A percentile compares a stretch with the other conserved stretches of the same genome.
These are phyloP conservation scores for Paramormyrops kingsleyae DNA, from an alignment of 2,113 vertebrate species.

Conservation along the genomic window DNA sequence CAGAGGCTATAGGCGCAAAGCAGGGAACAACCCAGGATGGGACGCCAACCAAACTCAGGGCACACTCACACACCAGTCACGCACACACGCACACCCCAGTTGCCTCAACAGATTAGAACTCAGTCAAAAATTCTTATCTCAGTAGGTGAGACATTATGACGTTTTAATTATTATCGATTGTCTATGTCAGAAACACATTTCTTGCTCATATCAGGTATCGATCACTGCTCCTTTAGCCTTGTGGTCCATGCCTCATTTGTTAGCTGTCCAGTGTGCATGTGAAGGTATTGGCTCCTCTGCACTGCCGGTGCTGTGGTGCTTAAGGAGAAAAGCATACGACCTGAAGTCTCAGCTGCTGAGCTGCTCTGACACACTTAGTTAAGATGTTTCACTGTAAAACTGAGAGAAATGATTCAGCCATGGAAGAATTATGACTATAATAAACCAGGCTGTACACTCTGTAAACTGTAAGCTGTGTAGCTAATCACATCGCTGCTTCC, in stretches of 20 bases:
- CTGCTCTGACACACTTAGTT: neutral
- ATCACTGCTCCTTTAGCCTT: neutral
- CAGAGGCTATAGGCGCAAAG: too few species aligned
- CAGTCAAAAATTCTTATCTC: neutral
- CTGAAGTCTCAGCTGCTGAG: neutral
- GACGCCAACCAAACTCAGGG: too few species aligned
- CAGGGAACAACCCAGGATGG: too few species aligned
- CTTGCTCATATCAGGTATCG: neutral
- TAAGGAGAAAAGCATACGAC: neutral
- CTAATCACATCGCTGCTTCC: neutral
- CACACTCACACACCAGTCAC: too few species aligned
- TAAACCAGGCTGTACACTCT: neutral
- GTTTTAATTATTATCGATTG: neutral
- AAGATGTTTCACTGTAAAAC: neutral
- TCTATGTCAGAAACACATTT: neutral
- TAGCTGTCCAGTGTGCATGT: neutral
- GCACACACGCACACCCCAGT: too few species aligned
- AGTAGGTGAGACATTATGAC: neutral
- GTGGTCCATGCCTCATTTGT: neutral
- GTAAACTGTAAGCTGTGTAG: neutral
- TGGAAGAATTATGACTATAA: neutral
- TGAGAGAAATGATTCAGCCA: neutral
- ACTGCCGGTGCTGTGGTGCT: neutral
- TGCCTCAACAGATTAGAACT: neutral
- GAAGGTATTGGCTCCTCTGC: neutral